Base-by-base conservation (phyloP, 2,113 vertebrate genomes). In the Barbus barbus region DNA sequence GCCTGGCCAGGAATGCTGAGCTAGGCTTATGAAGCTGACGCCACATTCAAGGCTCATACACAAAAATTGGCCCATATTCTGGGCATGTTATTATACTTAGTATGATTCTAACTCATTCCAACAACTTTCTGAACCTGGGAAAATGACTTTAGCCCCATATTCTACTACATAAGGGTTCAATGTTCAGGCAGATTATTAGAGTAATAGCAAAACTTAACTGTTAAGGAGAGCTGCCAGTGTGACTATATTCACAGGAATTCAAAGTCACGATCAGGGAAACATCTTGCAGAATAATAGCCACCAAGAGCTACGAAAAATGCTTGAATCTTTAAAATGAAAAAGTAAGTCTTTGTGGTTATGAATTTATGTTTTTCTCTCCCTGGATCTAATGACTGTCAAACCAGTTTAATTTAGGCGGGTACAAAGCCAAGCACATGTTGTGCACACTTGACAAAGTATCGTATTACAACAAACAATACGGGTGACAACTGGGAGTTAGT, bases 101-200 rank as follows among this genome's bases (percentile, higher is more conserved):
- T 53, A 77, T 51, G n/a, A 69, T 84, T 80, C 77, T 61, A 12
- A 65, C 61, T 60, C 46, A n/a, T 4, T 38, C n/a, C n/a, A n/a
- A n/a, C n/a, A n/a, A n/a, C n/a, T 84, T 86, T 56, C 76, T 58
- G 81, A 61, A 77, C 24, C 38, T 71, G 76, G 48, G 76, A 77
- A 71, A 67, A 85, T 60, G 31, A 74, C 53, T 86, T 73, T 58
- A 58, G 38, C 46, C 13, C 16, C 53, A 22, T 11, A 51, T 71
- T 46, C 38, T n/a, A 65, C 41, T 72, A 51, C 18, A 56, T n/a
- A 9, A 31, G 26, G 41, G 81, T 72, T 81, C 60, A 81, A 65
- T 44, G 60, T 53, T 83, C 73, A 78, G 75, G 22, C 56, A 41
- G n/a, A 20, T 84, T 46, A 12, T 83, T 75, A 58, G 58, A 74